phyloP scores from a whole-genome alignment of 2,797 vertebrate species.

The Toxotes lorentzi region DNA sequence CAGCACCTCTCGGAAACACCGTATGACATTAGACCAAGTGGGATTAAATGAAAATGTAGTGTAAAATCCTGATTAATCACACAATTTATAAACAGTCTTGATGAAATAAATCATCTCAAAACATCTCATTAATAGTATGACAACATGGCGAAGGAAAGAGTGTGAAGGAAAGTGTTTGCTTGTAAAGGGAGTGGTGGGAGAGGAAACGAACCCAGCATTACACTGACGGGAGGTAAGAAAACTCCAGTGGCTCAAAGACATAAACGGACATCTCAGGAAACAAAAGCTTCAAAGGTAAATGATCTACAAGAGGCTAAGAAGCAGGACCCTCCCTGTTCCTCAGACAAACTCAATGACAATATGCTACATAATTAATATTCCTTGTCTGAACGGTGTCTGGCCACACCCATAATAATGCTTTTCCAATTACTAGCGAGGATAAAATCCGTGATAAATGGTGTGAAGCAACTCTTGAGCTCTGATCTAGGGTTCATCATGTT shows the following conservation, averaged over 20 bases:
- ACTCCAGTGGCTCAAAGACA: conserved; percentile 34
- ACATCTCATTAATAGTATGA: not conserved
- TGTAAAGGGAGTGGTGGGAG: conserved; percentile 37
- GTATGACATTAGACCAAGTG: not conserved
- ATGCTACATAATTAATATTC: conserved; percentile 40
- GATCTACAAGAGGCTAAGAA: conserved; percentile 34
- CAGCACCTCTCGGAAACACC: not conserved
- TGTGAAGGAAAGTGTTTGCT: conserved; percentile 14
- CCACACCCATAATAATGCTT: conserved; percentile 19
- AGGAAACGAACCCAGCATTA: conserved; percentile 44
- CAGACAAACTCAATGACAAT: conserved; percentile 24
- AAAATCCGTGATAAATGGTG: conserved; percentile 39
- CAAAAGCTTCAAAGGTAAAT: conserved; percentile 69
- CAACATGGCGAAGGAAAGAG: not conserved
- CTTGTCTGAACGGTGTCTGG: conserved; percentile 17
- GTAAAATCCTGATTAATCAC: not conserved
- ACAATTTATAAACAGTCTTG: not conserved
- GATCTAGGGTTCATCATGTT: not conserved
- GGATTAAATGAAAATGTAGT: conserved; percentile 10
- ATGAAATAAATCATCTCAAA: conserved; percentile 3
- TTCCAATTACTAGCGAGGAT: conserved; percentile 3
- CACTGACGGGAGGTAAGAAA: conserved; percentile 42
- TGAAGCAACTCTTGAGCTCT: not conserved
- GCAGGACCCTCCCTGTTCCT: conserved; percentile 37
- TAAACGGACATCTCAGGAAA: conserved; percentile 48